Evolutionary conservation across 2,113 vertebrate genomes (phyloP), one percentile per base, ranked within the genome.

Genomic region (Menidia beryllina): DNA sequence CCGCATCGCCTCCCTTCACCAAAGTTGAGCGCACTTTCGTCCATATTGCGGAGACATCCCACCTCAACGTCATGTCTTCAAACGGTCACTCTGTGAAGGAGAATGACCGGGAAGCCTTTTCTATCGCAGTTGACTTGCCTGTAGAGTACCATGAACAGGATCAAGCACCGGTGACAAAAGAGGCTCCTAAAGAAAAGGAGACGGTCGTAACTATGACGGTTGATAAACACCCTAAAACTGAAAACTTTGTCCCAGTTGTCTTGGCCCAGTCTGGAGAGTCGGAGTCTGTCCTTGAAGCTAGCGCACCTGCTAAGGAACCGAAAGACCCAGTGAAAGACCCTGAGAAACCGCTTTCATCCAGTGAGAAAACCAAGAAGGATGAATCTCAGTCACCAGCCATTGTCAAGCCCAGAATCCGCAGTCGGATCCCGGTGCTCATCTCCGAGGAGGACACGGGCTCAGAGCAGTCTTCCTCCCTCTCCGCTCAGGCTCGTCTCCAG

Each of bases 11-110:
- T 9, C 96, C 96, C 15, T 97, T 99, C 85, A 97, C 96, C 92
- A 98, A 97, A 95, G 96, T 99, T 0, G 97, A 99, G 86, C 96
- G 94, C 83, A 99, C 97, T 1, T 99, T 99, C 75, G 89, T 98
- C 72, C 97, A 98, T 63, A 98, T 98, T 14, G 96, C 96, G 0
- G 97, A 99, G 91, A 98, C 96, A 59, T 95, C 95, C 7, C 97
- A 98, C 87, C 90, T 96, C 14, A 99, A 99, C 0, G 90, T 99
- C 69, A 98, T 98, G 97, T 97, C 95, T 84, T 98, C 97, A 53
- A 83, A 91, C 0, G 92, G 93, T 41, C 95, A 94, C 83, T 82
- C 92, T 67, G 67, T 88, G 13, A 93, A 88, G 48, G 91, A 94
- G 0, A 93, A 93, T 60, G 94, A 95, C 11, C 87, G 84, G 75